Evolutionary conservation across 2,888 invertebrate species (phyloP).

Genomic region (Venustoraphidia nigricollis): DNA sequence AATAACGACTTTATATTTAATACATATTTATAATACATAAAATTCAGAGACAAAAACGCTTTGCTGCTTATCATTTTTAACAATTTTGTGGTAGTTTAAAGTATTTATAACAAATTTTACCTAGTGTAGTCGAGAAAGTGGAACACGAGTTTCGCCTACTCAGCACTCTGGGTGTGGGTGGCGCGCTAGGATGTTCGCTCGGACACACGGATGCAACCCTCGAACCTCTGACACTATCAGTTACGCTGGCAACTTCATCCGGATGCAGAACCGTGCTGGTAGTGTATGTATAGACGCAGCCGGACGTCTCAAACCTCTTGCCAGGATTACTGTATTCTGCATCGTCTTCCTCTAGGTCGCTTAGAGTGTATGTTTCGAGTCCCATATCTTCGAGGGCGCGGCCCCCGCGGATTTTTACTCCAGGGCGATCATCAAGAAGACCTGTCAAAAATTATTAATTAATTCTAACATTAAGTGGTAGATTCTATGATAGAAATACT

Average conservation of each 20-base stretch:
- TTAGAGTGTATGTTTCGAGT: slow-evolving; percentile 47
- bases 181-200: slow-evolving; percentile 33
- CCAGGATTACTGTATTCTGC: slow-evolving; percentile 52
- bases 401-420: slow-evolving; percentile 72
- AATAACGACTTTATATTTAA: too few relatives aligned
- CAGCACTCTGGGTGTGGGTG: slow-evolving; percentile 31
- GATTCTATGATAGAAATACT: too few relatives aligned
- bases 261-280: slow-evolving; percentile 84
- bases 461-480: too few relatives aligned
- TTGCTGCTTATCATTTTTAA: too few relatives aligned
- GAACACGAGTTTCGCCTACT: slow-evolving; percentile 69
- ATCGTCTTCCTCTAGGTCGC: slow-evolving; percentile 60
- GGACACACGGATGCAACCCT: slow-evolving; percentile 50
- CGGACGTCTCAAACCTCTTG: slow-evolving; percentile 59
- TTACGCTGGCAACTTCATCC: slow-evolving; percentile 59
- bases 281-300: slow-evolving; percentile 72
- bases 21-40: too few relatives aligned
- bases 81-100: too few relatives aligned
- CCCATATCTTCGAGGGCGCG: slow-evolving; percentile 61
- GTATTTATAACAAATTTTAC: neutral
- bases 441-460: slow-evolving; percentile 19
- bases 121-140: slow-evolving; percentile 56
- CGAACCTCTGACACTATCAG: slow-evolving; percentile 41
- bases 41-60: too few relatives aligned
- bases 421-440: slow-evolving; percentile 78